Percentiles rank a stretch among this genome's conserved stretches.
These are phyloP conservation scores for Scaptodrosophila latifasciaeformis DNA, from an alignment of 2,888 invertebrate species.

Conservation along the genomic window DNA sequence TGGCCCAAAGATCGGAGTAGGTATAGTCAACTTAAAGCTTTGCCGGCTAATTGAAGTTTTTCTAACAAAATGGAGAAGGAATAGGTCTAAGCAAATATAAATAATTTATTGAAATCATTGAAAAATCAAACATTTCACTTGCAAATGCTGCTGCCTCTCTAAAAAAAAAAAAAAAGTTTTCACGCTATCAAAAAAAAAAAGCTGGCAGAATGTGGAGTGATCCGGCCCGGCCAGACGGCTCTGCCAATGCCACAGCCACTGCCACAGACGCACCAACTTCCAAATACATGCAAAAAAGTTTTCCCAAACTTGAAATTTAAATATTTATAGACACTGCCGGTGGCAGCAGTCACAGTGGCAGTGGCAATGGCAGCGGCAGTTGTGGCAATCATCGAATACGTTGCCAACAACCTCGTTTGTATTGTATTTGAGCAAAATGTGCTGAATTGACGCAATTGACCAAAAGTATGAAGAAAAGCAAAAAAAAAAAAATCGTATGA, in stretches of 20 bases:
- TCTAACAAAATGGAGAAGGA: too few relatives aligned
- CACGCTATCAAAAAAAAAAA: slow-evolving; percentile 15
- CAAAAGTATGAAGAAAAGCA: slow-evolving; percentile 71
- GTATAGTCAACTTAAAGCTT: slow-evolving; percentile 2
- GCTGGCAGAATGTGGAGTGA: slow-evolving; percentile 1
- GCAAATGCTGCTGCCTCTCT: slow-evolving; percentile 46
- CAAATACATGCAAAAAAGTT: slow-evolving; percentile 53
- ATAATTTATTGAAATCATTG: slow-evolving; percentile 70
- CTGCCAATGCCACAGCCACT: slow-evolving; percentile 9
- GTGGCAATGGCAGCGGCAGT: not conserved
- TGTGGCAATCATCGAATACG: not conserved
- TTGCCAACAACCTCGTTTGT: slow-evolving; percentile 15
- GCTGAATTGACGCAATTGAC: slow-evolving; percentile 73
- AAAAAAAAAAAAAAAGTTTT: slow-evolving; percentile 38
- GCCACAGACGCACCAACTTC: slow-evolving; percentile 19
- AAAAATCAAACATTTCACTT: slow-evolving; percentile 70
- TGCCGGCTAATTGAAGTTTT: slow-evolving; percentile 56
- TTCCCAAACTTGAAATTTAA: slow-evolving; percentile 68
- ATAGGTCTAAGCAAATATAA: slow-evolving; percentile 61
- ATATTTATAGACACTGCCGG: slow-evolving; percentile 65
- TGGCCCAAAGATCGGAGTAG: too few relatives aligned
- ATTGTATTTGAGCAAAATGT: slow-evolving; percentile 43
- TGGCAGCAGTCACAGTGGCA: slow-evolving; percentile 24
- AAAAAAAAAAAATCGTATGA: slow-evolving; percentile 23
- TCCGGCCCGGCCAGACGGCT: not conserved